Evolutionary conservation across 2,888 invertebrate genomes (phyloP).

Genomic region (Listrodromus nycthemerus): DNA sequence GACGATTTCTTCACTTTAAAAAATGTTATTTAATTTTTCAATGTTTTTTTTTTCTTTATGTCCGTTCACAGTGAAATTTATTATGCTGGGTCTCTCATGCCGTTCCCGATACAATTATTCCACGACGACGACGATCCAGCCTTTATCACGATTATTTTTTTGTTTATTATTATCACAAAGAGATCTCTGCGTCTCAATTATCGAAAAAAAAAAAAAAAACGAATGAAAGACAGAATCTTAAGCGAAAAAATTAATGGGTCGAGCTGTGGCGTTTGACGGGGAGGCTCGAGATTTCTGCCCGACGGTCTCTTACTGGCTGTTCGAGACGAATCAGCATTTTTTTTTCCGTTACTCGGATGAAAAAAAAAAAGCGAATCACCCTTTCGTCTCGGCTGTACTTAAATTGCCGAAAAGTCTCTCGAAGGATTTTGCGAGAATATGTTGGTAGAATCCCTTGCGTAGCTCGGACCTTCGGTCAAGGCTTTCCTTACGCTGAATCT

Average conservation of each 20-base stretch:
- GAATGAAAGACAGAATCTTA: background rate
- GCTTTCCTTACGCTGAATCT: background rate
- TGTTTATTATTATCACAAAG: conserved; percentile 41
- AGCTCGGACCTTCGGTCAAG: background rate
- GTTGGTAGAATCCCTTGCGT: background rate
- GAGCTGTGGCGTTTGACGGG: conserved; percentile 29
- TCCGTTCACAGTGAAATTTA: background rate
- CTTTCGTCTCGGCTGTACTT: background rate
- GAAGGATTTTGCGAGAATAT: background rate
- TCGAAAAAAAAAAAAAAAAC: background rate
- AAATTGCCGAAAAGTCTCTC: background rate
- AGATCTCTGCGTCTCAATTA: conserved; percentile 5
- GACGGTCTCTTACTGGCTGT: background rate
- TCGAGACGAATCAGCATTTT: background rate
- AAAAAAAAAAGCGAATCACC: conserved; percentile 11
- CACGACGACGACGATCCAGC: conserved; percentile 35
- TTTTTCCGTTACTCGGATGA: background rate
- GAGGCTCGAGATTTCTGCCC: background rate
- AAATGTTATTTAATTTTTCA: background rate
- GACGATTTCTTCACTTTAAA: conserved; percentile 15
- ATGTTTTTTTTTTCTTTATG: conserved; percentile 5
- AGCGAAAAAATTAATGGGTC: conserved; percentile 20
- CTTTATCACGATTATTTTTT: conserved; percentile 54
- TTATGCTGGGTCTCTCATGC: background rate
- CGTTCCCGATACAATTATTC: background rate